Evolutionary conservation across 2,888 invertebrate species (phyloP).

Genomic region (Caenorhabditis doughertyi): DNA sequence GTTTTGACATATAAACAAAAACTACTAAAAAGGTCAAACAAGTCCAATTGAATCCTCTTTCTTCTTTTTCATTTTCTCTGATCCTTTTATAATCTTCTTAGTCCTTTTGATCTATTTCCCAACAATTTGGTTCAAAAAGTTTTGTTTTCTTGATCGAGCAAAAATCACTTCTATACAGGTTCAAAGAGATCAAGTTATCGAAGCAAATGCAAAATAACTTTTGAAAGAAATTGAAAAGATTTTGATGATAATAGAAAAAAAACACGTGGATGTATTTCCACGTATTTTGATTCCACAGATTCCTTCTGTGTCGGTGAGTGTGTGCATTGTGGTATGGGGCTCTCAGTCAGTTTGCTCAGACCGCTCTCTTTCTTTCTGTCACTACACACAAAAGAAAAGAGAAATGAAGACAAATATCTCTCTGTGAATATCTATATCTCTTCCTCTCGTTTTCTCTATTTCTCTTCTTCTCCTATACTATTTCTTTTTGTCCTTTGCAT

Average conservation of each 20-base stretch:
- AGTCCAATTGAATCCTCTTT: not conserved
- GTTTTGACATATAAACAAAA: not conserved
- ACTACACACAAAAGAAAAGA: conserved; percentile 35
- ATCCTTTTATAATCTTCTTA: not conserved
- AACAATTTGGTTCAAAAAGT: not conserved
- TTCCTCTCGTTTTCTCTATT: conserved; percentile 17
- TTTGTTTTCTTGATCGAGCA: conserved; percentile 22
- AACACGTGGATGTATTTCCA: conserved; percentile 9
- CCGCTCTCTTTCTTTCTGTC: conserved; percentile 16
- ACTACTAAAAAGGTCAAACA: not conserved
- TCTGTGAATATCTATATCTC: conserved; percentile 8
- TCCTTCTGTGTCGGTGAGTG: conserved; percentile 14
- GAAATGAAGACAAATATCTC: conserved; percentile 54
- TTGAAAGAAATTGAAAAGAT: not conserved
- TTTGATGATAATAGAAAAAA: not conserved
- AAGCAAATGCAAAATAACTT: not conserved
- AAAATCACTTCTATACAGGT: conserved; percentile 1
- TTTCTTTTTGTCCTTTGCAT: not conserved
- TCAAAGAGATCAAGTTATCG: conserved; percentile 6
- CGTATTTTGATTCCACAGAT: conserved; percentile 27
- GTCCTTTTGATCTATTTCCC: not conserved
- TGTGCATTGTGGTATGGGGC: conserved; percentile 17
- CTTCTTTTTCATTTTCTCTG: not conserved
- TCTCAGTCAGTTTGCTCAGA: conserved; percentile 55
- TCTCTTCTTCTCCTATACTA: conserved; percentile 6